Base-by-base conservation (phyloP, 2,113 vertebrate genomes). In the Polypterus senegalus region DNA sequence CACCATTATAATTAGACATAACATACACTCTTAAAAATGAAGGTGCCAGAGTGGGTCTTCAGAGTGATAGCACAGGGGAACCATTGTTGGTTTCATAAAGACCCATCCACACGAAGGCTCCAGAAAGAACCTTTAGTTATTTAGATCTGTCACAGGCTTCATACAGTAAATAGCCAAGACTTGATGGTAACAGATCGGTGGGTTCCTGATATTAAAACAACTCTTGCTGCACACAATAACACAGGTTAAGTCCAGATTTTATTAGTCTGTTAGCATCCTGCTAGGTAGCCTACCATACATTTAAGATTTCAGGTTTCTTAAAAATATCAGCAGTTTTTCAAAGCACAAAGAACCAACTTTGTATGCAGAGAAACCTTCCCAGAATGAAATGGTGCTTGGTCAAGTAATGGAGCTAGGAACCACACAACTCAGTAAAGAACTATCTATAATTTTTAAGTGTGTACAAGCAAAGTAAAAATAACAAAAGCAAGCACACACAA, bases 201-300 rank as follows among this genome's bases (percentile, higher is more conserved):
- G 5, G 6, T 10, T 55, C 9, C 10, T 55, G 43, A 55, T 5
- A 11, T 9, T 55, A 10, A 3, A 6, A 5, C 9, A 5, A 4
- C 43, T 27, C 43, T 27, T 5, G 10, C 54, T 8, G 3, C 54
- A 62, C 57, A 65, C 61, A 63, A 62, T 51, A 63, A 65, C 53
- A 57, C 65, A 60, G 58, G 5, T 52, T 55, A 60, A 61, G 57
- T 62, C 4, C n/a, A 47, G 6, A 6, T 51, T 51, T 51, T 51
- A 7, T 9, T 7, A 9, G 49, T 51, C 49, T 9, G 49, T 9
- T 9, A 7, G 49, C 27, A 2, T 27, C 27, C 27, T 27, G 27
- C 27, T 27, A 27, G 27, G 27, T 27, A 27, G 2, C 27, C 27
- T 27, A 27, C 27, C 27, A 27, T 27, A 27, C 27, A 27, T 27